These are phyloP conservation scores for Monopis laevigella DNA, from an alignment of 2,888 invertebrate genomes.

Conservation along the genomic window DNA sequence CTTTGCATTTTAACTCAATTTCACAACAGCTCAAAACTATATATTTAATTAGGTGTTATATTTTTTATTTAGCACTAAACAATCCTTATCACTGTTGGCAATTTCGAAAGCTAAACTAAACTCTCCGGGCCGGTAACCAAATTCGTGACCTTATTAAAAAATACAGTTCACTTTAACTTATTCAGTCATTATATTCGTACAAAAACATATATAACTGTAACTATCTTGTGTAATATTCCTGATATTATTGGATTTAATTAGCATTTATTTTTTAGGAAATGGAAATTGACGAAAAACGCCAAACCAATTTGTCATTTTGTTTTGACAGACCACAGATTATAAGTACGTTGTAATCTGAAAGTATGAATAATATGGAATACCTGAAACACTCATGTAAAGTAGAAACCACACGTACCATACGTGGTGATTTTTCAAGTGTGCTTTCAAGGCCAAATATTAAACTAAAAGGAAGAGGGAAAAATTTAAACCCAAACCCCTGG, in stretches of 20 bases:
- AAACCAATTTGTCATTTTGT: background rate
- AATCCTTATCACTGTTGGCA: constrained; percentile 3
- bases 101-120: constrained; percentile 30
- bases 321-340: background rate
- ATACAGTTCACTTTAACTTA: constrained; percentile 34
- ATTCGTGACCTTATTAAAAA: constrained; percentile 45
- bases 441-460: too few relatives aligned
- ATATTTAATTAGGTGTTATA: too few relatives aligned
- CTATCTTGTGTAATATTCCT: constrained; percentile 29
- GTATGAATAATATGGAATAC: too few relatives aligned
- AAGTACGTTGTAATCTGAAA: too few relatives aligned
- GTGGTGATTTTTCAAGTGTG: too few relatives aligned
- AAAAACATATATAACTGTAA: constrained; percentile 25
- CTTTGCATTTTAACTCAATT: constrained; percentile 3
- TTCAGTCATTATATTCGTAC: constrained; percentile 22
- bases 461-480: too few relatives aligned
- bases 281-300: background rate
- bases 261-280: constrained; percentile 19
- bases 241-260: constrained; percentile 50
- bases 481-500: too few relatives aligned
- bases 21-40: too few relatives aligned
- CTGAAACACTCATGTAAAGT: too few relatives aligned
- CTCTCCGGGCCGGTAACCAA: constrained; percentile 65
- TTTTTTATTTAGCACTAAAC: constrained; percentile 4
- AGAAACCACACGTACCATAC: too few relatives aligned